Conservation (phyloP, 2,113 vertebrate species). For the Lophius piscatorius region DNA sequence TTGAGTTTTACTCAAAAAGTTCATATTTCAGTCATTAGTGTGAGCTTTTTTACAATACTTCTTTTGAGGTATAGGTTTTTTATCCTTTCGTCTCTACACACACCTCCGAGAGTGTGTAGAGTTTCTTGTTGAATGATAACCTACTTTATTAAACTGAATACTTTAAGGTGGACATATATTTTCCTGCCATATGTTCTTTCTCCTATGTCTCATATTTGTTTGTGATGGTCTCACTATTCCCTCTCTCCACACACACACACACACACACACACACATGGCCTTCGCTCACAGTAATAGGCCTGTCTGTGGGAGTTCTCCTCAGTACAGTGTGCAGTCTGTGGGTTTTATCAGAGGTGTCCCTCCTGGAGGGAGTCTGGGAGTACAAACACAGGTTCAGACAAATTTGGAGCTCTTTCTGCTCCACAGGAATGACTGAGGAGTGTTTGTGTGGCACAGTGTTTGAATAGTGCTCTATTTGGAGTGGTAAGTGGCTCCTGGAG, state of each 20-base stretch:
- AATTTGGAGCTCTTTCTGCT: conserved; percentile 71
- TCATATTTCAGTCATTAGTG: no score
- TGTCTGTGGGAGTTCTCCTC: conserved; percentile 73
- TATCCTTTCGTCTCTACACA: no score
- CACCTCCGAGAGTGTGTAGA: no score
- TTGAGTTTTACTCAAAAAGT: no score
- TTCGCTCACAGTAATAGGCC: conserved; percentile 46
- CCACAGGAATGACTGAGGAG: conserved; percentile 67
- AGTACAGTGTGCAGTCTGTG: conserved; percentile 67
- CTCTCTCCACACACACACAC: conserved; percentile 32
- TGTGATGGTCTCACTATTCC: no score
- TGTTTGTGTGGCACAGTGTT: conserved; percentile 59
- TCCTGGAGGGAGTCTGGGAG: conserved; percentile 68
- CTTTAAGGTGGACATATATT: background rate
- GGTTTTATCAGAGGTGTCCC: conserved; percentile 73
- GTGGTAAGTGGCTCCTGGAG: conserved; percentile 49
- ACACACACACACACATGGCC: conserved; percentile 17
- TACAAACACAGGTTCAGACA: conserved; percentile 68
- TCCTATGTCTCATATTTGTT: no score
- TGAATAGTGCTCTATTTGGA: conserved; percentile 66
- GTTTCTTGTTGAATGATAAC: no score
- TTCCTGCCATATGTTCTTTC: conserved; percentile 5
- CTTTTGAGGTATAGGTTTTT: no score
- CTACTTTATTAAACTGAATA: background rate
- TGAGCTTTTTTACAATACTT: no score